A percentile compares a stretch with the other conserved stretches of the same genome.
Conservation (phyloP, 2,113 vertebrate genomes). For the Equus quagga region DNA sequence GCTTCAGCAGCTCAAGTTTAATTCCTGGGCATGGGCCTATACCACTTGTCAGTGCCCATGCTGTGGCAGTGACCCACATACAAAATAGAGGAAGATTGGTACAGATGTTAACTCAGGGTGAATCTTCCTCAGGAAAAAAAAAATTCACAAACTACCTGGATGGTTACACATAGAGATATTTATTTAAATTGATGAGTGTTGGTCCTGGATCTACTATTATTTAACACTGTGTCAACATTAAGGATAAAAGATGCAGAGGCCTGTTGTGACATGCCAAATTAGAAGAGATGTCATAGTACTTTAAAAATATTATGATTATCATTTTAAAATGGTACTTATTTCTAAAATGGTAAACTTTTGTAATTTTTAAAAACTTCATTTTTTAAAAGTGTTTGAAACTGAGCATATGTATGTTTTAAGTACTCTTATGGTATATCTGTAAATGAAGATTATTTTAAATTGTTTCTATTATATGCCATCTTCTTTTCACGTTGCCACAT, state of each 20-base stretch:
- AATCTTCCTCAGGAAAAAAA: too few relatives aligned
- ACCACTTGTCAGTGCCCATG: too few relatives aligned
- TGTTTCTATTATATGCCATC: neutral
- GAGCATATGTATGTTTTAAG: neutral
- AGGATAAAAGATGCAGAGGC: slow-evolving; percentile 14
- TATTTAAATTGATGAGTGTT: slow-evolving; percentile 41
- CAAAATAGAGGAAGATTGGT: too few relatives aligned
- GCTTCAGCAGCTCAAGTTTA: too few relatives aligned
- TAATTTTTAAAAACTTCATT: neutral
- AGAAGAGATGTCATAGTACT: neutral
- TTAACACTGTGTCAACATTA: neutral
- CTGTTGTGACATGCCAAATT: neutral
- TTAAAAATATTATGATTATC: neutral
- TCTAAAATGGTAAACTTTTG: slow-evolving; percentile 35
- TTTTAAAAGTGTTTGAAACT: slow-evolving; percentile 28
- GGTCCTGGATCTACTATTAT: neutral
- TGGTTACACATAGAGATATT: slow-evolving; percentile 3
- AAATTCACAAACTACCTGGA: slow-evolving; percentile 43
- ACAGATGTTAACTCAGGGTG: too few relatives aligned
- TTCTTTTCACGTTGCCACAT: slow-evolving; percentile 51
- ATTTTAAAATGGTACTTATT: slow-evolving; percentile 30
- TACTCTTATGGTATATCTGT: neutral
- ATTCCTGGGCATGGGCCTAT: too few relatives aligned
- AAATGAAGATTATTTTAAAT: slow-evolving; percentile 48
- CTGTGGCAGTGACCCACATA: too few relatives aligned